A percentile compares a stretch with the other conserved stretches of the same genome.
These are phyloP conservation scores for Cantharis flavilabris DNA, from an alignment of 2,888 invertebrate genomes.

Conservation along the genomic window DNA sequence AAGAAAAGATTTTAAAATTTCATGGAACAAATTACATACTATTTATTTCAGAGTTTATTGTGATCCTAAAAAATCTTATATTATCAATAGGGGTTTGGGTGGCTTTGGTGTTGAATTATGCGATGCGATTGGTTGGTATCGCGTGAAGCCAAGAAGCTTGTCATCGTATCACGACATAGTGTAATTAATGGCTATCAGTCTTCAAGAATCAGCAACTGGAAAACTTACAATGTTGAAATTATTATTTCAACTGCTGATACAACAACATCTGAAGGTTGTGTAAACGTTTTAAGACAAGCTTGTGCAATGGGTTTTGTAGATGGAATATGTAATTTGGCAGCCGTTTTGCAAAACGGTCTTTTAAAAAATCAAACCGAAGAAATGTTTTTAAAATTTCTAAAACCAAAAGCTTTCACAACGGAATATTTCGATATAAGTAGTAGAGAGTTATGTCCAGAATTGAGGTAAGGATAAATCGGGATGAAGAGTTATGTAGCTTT, in stretches of 20 bases:
- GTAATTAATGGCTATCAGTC: constrained; percentile 81
- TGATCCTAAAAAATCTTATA: constrained; percentile 59
- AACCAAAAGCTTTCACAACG: constrained; percentile 79
- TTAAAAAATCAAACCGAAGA: constrained; percentile 77
- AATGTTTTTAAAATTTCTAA: constrained; percentile 68
- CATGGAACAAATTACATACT: constrained; percentile 36
- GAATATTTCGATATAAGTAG: constrained; percentile 71
- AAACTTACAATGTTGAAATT: constrained; percentile 69
- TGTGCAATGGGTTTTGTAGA: constrained; percentile 70
- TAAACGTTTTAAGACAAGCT: constrained; percentile 68
- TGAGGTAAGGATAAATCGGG: constrained; percentile 37
- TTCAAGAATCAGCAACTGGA: constrained; percentile 73
- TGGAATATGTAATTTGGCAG: constrained; percentile 89
- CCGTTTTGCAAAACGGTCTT: constrained; percentile 73
- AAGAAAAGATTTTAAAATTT: background rate
- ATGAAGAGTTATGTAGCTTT: background rate
- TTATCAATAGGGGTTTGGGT: constrained; percentile 81
- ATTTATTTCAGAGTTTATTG: constrained; percentile 57
- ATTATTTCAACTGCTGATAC: constrained; percentile 73
- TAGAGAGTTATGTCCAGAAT: constrained; percentile 20
- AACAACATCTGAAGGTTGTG: constrained; percentile 70
- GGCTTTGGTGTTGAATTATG: constrained; percentile 91
- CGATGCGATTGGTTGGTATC: constrained; percentile 82
- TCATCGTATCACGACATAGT: constrained; percentile 81
- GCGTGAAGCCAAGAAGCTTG: constrained; percentile 76